A percentile compares a stretch with the other conserved stretches of the same genome.
phyloP scores from a whole-genome alignment of 2,797 vertebrate species.

The Podarcis siculus region DNA sequence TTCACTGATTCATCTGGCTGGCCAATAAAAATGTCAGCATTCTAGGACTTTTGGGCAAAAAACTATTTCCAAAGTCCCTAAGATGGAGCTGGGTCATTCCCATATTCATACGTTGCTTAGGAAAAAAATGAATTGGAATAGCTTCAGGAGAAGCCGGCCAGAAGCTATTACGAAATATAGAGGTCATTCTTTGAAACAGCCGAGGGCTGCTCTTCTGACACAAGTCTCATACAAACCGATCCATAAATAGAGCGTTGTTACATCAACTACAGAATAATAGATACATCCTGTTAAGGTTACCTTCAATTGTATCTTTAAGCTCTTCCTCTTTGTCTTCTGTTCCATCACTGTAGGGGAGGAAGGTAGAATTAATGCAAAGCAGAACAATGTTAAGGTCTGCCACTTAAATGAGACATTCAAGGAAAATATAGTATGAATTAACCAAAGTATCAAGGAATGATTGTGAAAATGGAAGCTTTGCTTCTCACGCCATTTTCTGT shows the following conservation, averaged over 20 bases:
- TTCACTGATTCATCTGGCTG: not conserved
- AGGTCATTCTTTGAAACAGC: not conserved
- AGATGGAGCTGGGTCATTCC: not conserved
- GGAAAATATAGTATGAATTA: constrained; percentile 57
- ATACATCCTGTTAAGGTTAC: constrained; percentile 72
- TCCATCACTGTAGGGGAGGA: constrained; percentile 83
- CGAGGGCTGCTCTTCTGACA: accelerated
- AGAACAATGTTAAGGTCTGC: constrained; percentile 24
- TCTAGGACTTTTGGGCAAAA: not conserved
- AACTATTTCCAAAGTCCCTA: not conserved
- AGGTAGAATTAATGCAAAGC: constrained; percentile 44
- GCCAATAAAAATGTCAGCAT: not conserved
- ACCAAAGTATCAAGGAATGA: constrained; percentile 57
- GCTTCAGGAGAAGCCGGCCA: not conserved
- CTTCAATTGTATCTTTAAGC: constrained; percentile 83
- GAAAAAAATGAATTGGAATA: not conserved
- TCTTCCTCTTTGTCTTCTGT: constrained; percentile 91
- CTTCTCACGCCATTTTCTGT: constrained; percentile 77
- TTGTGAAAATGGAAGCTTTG: constrained; percentile 71
- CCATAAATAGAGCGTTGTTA: constrained; percentile 7
- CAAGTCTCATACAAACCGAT: constrained; percentile 17
- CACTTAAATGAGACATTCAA: constrained; percentile 55
- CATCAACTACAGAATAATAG: not conserved
- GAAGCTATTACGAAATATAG: not conserved
- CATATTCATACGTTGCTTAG: not conserved